A percentile compares a stretch with the other conserved stretches of the same genome.
Evolutionary conservation across 1,140 invertebrate genomes (phyloP).

Genomic region (Conus betulinus): DNA sequence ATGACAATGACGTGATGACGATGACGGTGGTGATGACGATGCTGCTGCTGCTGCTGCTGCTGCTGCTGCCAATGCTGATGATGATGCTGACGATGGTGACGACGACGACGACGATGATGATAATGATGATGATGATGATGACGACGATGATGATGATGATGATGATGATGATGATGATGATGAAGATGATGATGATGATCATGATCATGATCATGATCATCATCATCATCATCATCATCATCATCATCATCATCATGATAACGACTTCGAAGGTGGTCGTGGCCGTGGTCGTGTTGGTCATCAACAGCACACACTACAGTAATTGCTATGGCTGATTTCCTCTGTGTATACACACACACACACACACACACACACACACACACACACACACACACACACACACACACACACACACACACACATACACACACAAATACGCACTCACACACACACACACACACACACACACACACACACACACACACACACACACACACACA

Average conservation of each 20-base stretch:
- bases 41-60: no score
- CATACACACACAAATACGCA: no score
- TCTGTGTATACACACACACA: background rate
- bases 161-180: conserved; percentile 11
- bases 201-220: conserved; percentile 11
- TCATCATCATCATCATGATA: background rate
- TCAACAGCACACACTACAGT: background rate
- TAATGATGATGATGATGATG: conserved; percentile 11
- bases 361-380: background rate
- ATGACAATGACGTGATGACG: no score
- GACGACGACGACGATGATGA: no score
- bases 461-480: no score
- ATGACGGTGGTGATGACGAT: background rate
- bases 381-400: background rate
- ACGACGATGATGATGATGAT: conserved; percentile 11
- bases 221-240: background rate
- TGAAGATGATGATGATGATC: conserved; percentile 7
- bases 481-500: no score
- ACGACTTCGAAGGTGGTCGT: background rate
- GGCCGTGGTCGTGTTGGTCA: background rate
- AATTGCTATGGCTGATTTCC: no score
- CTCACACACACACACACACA: background rate
- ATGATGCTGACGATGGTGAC: no score
- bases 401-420: background rate
- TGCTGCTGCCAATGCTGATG: no score